Base-by-base conservation (phyloP, 2,888 invertebrate genomes). In the Apodemia duryi region DNA sequence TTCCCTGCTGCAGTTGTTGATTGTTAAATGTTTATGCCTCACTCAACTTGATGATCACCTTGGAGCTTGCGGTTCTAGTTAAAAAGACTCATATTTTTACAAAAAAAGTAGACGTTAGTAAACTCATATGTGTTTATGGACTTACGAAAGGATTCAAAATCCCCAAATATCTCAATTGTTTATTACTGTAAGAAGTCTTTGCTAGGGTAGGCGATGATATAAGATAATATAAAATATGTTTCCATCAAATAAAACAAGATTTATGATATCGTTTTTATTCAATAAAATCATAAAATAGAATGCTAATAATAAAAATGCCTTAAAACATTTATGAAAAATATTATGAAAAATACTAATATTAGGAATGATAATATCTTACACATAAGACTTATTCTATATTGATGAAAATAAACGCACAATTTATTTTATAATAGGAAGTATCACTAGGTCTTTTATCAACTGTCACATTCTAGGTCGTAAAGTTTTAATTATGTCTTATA, bases 391-490 rank as follows among this genome's bases (percentile, higher is more conserved):
- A 57, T 57, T 11, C 54, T 57, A 57, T 11, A 57, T 32, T 29
- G 28, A 57, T 11, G 32, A 57, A 54, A 57, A 57, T 57, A 57
- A 57, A 57, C 29, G 57, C 57, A 57, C 10, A 57, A 11, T 57
- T 57, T 32, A 57, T 57, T 57, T 32, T 29, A 52, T 21, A 13
- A 57, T 57, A 57, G 57, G 57, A 57, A 57, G 57, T 57, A 57
- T 57, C 57, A 57, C 57, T 57, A 57, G 57, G 57, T 57, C 57
- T 57, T 57, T 57, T 57, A 57, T 57, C 57, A 32, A 57, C 57
- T 57, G 57, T 11, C 13, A 57, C n/a, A 54, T 57, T 29, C 28
- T 28, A 57, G 57, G 32, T 57, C 13, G 32, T 57, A 57, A 57
- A 28, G 13, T 1, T 29, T 29, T 32, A 57, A 57, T 57, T 32